Evolutionary conservation across 2,797 vertebrate species (phyloP), one percentile per base, ranked within the genome.

Genomic region (Notamacropus eugenii): DNA sequence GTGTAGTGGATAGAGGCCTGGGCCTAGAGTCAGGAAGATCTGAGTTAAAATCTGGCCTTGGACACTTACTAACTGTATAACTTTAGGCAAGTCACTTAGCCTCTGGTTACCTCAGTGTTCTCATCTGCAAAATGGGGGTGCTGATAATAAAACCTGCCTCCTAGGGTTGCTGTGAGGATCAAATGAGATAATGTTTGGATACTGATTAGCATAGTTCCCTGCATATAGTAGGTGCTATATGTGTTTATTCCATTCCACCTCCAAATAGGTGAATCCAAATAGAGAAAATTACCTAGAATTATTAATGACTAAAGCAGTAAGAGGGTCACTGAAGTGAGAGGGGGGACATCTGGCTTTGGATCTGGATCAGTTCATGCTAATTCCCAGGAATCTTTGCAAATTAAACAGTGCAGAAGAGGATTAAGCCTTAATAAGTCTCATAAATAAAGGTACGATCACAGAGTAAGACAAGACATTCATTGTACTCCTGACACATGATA

Each of bases 401-500:
- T 82, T 94, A 92, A 92, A 74, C 58, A 92, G 90, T 27, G 14
- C 90, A 92, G 58, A 27, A 91, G 56, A 93, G n/a, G 87, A 93
- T 55, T 58, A 58, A 94, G 54, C 91, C 96, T 92, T 50, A 40
- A 0, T 87, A 87, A 58, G 67, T 55, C 93, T 96, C 90, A 62
- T 94, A 96, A 96, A 92, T 93, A 94, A 96, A 92, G 87, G 94
- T 59, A 95, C 92, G 67, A 54, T 31, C 55, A 93, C 28, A 90
- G 19, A 3, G 0, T 22, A 95, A 96, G 94, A 55, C 57, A 58
- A 58, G 57, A 52, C 94, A 95, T 96, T 57, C 54, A 28, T 91
- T 90, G 87, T 40, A 19, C 46, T 12, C 91, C 14, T 57, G 34
- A 50, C 67, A 52, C 91, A 93, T 57, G 62, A 40, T 93, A 74